phyloP scores from a whole-genome alignment of 2,797 vertebrate species.

The Darevskia nairensis region DNA sequence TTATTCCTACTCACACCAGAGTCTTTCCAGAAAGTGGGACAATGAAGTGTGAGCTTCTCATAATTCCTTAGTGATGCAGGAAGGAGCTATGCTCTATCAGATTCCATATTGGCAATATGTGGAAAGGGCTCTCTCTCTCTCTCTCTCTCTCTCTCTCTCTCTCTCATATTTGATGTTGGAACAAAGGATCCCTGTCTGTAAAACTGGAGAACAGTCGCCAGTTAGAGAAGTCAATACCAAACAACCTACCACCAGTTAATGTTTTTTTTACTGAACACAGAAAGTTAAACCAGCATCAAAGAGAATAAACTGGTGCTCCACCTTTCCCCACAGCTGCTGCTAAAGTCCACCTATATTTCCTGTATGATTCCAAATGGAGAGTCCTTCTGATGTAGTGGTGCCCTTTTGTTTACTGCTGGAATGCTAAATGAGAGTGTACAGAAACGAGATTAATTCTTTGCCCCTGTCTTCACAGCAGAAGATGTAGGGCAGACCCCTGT shows the following conservation, averaged over 20 bases:
- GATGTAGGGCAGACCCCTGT: too few species aligned
- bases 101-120: not conserved
- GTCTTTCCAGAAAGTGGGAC: not conserved
- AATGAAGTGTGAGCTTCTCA: not conserved
- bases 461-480: too few species aligned
- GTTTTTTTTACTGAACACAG: not conserved
- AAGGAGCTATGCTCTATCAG: not conserved
- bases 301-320: not conserved
- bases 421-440: not conserved
- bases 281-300: not conserved
- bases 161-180: not conserved
- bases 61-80: not conserved
- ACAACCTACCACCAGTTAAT: not conserved
- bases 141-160: too few species aligned
- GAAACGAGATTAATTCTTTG: too few species aligned
- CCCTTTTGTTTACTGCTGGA: not conserved
- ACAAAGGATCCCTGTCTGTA: not conserved
- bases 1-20: not conserved
- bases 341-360: not conserved
- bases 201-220: not conserved
- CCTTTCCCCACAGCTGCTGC: not conserved
- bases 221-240: not conserved
- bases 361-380: not conserved
- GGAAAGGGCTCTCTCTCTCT: not conserved
- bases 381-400: not conserved